Evolutionary conservation across 2,113 vertebrate genomes (phyloP).

Genomic region (Eublepharis macularius): DNA sequence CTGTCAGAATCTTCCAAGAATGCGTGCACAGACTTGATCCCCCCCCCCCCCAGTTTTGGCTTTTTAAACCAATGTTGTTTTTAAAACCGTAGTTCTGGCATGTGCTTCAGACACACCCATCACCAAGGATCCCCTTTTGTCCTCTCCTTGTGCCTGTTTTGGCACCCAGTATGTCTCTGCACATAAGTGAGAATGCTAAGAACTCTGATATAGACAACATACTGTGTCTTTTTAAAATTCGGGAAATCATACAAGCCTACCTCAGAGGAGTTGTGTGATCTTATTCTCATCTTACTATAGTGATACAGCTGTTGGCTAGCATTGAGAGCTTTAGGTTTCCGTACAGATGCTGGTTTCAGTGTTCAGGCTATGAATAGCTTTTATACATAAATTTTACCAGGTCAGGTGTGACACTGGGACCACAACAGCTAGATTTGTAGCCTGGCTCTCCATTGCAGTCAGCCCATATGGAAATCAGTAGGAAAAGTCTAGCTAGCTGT

Average conservation of each 20-base stretch:
- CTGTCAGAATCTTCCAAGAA: background rate
- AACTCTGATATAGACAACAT: background rate
- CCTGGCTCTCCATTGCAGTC: background rate
- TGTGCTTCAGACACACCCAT: background rate
- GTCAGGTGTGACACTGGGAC: background rate
- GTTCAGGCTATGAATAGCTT: background rate
- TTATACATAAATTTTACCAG: background rate
- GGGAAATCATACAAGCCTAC: background rate
- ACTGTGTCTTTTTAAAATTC: background rate
- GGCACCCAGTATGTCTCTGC: background rate
- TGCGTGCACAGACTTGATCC: no score
- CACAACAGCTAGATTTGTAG: background rate
- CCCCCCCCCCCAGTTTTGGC: background rate
- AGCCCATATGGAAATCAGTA: background rate
- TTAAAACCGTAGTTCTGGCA: background rate
- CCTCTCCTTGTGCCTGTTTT: background rate
- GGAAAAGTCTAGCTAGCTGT: no score
- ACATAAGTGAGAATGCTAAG: background rate
- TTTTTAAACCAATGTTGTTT: background rate
- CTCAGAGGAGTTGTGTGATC: no score
- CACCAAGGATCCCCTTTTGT: background rate
- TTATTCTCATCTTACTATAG: background rate
- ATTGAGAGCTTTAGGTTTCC: background rate
- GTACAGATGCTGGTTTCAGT: no score
- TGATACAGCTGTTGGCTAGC: background rate